Evolutionary conservation across 2,797 vertebrate species (phyloP), one percentile per base, ranked within the genome.

Genomic region (Rhinatrema bivittatum): DNA sequence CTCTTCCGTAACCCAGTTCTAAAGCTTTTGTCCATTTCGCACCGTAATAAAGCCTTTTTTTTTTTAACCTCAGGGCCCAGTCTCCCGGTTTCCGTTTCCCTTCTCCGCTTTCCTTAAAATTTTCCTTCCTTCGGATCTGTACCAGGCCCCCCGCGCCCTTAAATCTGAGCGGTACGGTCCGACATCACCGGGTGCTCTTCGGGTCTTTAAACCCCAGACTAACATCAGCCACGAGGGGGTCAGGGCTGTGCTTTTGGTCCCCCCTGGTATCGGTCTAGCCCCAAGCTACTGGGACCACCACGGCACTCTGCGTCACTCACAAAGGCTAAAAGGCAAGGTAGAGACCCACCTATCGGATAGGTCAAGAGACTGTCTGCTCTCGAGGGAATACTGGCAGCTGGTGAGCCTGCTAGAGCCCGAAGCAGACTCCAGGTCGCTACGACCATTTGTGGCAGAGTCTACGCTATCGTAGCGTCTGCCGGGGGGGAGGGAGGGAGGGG

Each of bases 401-500:
- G 88, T 89, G 73, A 72, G 88, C 72, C 77, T 84, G 88, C 93
- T 94, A 38, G 89, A 93, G 70, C 87, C 91, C 35, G 92, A 93
- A 76, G 85, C 90, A 72, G 92, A 93, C 85, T 94, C 92, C 69
- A 89, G 87, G 84, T 93, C 90, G 57, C 91, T 91, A 86, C 79
- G 86, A 58, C 87, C 91, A 71, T 89, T 89, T 81, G 90, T 78
- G 83, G 91, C 90, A 55, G 89, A 92, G 67, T 94, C 91, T 87
- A 94, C 81, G 56, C 91, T 96, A 94, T 87, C 88, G 80, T 86
- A 88, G 87, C 76, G 87, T 90, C 93, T 96, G 90, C 86, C 81
- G 49, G 74, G 67, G 77, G 76, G 81, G 75, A 76, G 76, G 29
- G 70, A 67, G 69, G 67, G 62, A 69, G 69, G 37, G 72, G 2